Base-by-base conservation (phyloP, 2,113 vertebrate species). In the Sterna hirundo region DNA sequence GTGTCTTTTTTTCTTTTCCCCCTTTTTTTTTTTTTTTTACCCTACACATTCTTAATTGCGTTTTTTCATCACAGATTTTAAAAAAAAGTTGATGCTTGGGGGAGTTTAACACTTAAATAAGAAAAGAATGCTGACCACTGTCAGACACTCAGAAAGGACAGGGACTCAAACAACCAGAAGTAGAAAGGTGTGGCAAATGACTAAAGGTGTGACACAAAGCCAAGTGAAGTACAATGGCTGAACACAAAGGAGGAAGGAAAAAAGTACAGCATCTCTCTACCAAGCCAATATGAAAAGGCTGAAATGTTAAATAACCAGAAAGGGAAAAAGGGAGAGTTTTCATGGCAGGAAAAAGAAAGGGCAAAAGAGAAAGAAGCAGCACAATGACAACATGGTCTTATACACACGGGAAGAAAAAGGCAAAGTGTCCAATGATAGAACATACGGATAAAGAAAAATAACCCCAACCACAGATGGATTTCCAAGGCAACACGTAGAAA, bases 131-230 rank as follows among this genome's bases (percentile, higher is more conserved):
- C 46, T 70, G 51, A 78, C 84, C 78, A 69, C 70, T 76, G 20
- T 85, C 84, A 96, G 69, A 51, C 42, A 68, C 51, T 68, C 81
- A 58, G 78, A 94, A 87, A 75, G 23, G 36, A 94, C 82, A 94
- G 34, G 0, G 2, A 83, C 58, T 86, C 44, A 94, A 79, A 93
- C 86, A 83, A 76, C 3, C 62, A 90, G 64, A 91, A 96, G 49
- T 54, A 80, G 78, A 94, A 97, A 97, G 89, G 78, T 89, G 93
- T 89, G 81, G 80, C 83, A 94, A 94, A 83, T 76, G 84, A 87
- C 80, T 83, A 90, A 92, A 97, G 72, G 83, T 75, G 79, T 83
- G 83, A 91, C 77, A 88, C 61, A 91, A 93, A 94, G 61, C 40
- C 74, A 29, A 58, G 36, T 25, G 47, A 90, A 93, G 49, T 51